Conservation (phyloP, 64 coral and sea anemone genomes). For the Porites australiensis region DNA sequence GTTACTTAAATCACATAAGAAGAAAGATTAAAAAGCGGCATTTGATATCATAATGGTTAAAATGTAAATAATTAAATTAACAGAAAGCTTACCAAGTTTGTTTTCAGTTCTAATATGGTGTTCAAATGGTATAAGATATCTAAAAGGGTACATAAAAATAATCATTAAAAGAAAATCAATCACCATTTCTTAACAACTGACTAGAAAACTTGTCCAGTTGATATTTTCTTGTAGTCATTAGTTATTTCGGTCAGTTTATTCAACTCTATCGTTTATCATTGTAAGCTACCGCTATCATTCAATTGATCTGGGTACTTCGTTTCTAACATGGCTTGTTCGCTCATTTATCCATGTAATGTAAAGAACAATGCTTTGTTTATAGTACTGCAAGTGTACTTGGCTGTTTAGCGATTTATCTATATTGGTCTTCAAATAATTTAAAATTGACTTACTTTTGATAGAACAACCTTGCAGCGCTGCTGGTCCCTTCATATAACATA, state of each 20-base stretch:
- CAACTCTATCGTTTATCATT: too few species aligned
- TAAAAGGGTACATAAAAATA: not conserved
- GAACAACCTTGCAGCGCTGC: conserved; percentile 21
- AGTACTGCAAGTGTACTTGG: too few species aligned
- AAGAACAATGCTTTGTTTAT: too few species aligned
- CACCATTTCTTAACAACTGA: too few species aligned
- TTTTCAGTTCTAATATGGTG: conserved; percentile 35
- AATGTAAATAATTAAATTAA: not conserved
- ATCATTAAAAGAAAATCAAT: not conserved
- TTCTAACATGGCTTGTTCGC: too few species aligned
- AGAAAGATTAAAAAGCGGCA: not conserved
- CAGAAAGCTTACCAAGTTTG: conserved; percentile 21
- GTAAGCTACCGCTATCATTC: too few species aligned
- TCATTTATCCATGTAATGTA: too few species aligned
- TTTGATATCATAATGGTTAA: not conserved
- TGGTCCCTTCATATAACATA: conserved; percentile 29
- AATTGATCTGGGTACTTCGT: too few species aligned
- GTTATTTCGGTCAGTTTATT: too few species aligned
- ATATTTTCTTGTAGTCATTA: too few species aligned
- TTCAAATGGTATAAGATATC: conserved; percentile 67
- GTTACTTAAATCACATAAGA: not conserved
- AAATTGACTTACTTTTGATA: conserved; percentile 57
- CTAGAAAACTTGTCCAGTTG: too few species aligned
- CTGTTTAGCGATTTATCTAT: too few species aligned
- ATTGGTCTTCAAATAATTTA: not conserved